Evolutionary conservation across 1,140 invertebrate species (phyloP), one percentile per base, ranked within the genome.

Genomic region (Temnothorax curvispinosus): DNA sequence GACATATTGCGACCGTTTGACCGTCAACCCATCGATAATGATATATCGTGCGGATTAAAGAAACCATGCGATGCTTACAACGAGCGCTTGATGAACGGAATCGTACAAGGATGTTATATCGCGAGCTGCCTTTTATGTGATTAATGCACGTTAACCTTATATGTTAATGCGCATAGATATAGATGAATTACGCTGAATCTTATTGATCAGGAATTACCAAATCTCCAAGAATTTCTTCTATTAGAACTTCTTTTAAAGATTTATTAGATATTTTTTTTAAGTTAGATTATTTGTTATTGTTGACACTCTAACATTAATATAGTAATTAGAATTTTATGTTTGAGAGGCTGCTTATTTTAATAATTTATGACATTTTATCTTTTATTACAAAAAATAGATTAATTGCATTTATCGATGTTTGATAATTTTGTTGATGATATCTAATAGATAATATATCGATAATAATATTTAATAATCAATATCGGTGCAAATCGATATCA

Each of bases 11-110:
- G 11, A 67, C 6, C 18, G 27, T 81, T 72, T 15, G 35, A 74
- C n/a, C 8, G 18, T 47, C 21, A 21, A 15, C 3, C 0, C 15
- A 2, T 47, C 38, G 15, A 58, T 74, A 71, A 44, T 27, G 15
- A 56, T 64, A 67, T 72, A 67, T 72, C 54, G 13, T 50, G 54
- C 18, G 41, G 41, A 84, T 75, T 62, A 74, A 84, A 60, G 27
- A 60, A 47, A 3, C n/a, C 54, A 50, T 38, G 52, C 67, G n/a
- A 47, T 65, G 44, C 58, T 78, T 64, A 15, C 21, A 72, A 60
- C 44, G 38, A 84, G 41, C 11, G 8, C 7, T 72, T 84, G 47
- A 60, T 38, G 38, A 47, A 47, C 52, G 27, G 67, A 60, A 47
- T 47, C 15, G 58, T 27, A 47, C 2, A 41, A 84, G n/a, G 9